A percentile compares a stretch with the other conserved stretches of the same genome.
These are phyloP conservation scores for Patella depressa DNA, from an alignment of 2,888 invertebrate species.

Conservation along the genomic window DNA sequence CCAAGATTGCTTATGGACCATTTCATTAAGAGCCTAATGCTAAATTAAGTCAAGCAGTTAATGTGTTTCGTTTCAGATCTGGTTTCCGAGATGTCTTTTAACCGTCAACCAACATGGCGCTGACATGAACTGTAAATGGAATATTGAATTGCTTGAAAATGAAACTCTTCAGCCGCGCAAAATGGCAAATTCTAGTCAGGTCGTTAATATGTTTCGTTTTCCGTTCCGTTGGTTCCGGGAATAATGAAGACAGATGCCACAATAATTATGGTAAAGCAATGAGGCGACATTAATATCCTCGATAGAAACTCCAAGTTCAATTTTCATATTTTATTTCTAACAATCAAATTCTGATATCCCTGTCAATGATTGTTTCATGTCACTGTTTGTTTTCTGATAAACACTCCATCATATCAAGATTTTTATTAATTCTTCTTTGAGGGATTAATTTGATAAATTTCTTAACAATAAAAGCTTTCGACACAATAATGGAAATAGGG, in stretches of 20 bases:
- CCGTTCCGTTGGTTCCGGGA: slow-evolving; percentile 5
- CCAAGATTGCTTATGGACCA: slow-evolving; percentile 10
- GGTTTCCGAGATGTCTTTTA: slow-evolving; percentile 9
- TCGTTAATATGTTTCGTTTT: slow-evolving; percentile 13
- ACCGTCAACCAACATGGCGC: slow-evolving; percentile 6
- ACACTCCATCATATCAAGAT: background rate
- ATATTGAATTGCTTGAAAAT: slow-evolving; percentile 12
- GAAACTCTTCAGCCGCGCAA: background rate
- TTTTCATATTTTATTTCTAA: slow-evolving; percentile 13
- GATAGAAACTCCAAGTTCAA: slow-evolving; percentile 1
- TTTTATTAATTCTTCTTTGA: no score
- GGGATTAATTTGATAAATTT: no score
- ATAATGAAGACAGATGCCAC: slow-evolving; percentile 12
- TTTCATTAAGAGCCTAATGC: slow-evolving; percentile 9
- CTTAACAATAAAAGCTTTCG: no score
- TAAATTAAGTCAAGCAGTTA: slow-evolving; percentile 13
- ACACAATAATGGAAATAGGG: no score
- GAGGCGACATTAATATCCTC: slow-evolving; percentile 11
- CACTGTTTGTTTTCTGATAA: slow-evolving; percentile 9
- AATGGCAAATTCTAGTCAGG: slow-evolving; percentile 13
- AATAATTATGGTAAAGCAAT: slow-evolving; percentile 13
- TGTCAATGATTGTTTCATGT: slow-evolving; percentile 9
- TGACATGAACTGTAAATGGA: slow-evolving; percentile 13
- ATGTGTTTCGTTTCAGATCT: slow-evolving; percentile 9
- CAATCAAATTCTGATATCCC: slow-evolving; percentile 7